Evolutionary conservation across 2,888 invertebrate species (phyloP).

Genomic region (Minunthozetes semirufus): DNA sequence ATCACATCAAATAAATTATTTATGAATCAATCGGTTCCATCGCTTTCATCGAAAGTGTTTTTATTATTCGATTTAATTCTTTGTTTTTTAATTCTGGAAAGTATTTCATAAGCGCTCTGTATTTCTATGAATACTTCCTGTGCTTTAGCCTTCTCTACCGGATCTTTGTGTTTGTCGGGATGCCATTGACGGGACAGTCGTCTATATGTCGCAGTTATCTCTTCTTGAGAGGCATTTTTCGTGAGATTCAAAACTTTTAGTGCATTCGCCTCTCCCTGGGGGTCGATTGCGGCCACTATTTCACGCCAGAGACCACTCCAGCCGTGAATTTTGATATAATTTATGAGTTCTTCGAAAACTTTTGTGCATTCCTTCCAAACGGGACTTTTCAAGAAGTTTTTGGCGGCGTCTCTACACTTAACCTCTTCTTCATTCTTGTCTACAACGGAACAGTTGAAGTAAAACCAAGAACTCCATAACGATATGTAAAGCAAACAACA

Average conservation of each 20-base stretch:
- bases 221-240: slow-evolving; percentile 71
- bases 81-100: slow-evolving; percentile 36
- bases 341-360: slow-evolving; percentile 63
- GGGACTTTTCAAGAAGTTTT: slow-evolving; percentile 81
- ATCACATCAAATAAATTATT: slow-evolving; percentile 9
- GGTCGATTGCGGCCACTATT: slow-evolving; percentile 75
- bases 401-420: slow-evolving; percentile 75
- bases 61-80: slow-evolving; percentile 26
- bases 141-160: slow-evolving; percentile 60
- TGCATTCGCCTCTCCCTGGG: slow-evolving; percentile 82
- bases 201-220: slow-evolving; percentile 75
- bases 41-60: background rate
- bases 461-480: slow-evolving; percentile 70
- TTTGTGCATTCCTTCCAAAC: slow-evolving; percentile 67
- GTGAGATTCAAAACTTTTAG: slow-evolving; percentile 71
- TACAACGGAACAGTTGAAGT: slow-evolving; percentile 77
- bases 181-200: slow-evolving; percentile 75
- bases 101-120: slow-evolving; percentile 80
- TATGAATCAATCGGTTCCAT: slow-evolving; percentile 22
- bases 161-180: slow-evolving; percentile 80
- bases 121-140: slow-evolving; percentile 86
- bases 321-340: slow-evolving; percentile 73
- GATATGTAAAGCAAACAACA: slow-evolving; percentile 63
- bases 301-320: slow-evolving; percentile 82
- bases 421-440: slow-evolving; percentile 76